A percentile compares a stretch with the other conserved stretches of the same genome.
Evolutionary conservation across 2,113 vertebrate genomes (phyloP).

Genomic region (Cynoglossus semilaevis): DNA sequence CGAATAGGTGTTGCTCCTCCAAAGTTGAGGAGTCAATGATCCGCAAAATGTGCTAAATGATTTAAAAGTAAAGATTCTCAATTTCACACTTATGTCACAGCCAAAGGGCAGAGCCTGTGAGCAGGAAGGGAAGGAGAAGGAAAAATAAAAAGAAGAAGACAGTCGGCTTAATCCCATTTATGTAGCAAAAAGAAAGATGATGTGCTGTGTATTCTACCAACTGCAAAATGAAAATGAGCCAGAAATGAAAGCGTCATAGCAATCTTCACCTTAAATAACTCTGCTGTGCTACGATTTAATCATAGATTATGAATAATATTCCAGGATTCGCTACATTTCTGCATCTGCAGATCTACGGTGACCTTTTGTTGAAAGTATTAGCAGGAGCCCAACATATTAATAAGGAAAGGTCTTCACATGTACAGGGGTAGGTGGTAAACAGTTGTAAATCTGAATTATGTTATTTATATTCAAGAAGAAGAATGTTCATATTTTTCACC

Average conservation of each 20-base stretch:
- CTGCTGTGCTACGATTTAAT: neutral
- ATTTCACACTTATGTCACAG: slow-evolving; percentile 10
- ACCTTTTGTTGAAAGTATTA: slow-evolving; percentile 7
- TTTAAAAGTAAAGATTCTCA: slow-evolving; percentile 56
- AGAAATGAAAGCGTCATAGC: slow-evolving; percentile 1
- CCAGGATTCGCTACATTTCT: slow-evolving; percentile 2
- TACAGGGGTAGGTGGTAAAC: neutral
- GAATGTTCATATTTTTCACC: too few species aligned
- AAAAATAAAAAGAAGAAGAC: neutral
- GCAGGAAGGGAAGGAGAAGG: neutral
- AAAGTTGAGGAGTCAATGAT: slow-evolving; percentile 60
- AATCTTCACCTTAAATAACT: slow-evolving; percentile 33
- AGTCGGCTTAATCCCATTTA: neutral
- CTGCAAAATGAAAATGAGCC: slow-evolving; percentile 14
- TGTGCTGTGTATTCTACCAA: neutral
- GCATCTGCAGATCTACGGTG: neutral
- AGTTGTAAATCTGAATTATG: slow-evolving; percentile 7
- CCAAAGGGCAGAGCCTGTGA: slow-evolving; percentile 41
- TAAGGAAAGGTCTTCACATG: slow-evolving; percentile 8
- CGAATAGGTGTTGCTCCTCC: slow-evolving; percentile 32
- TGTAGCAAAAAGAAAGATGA: neutral
- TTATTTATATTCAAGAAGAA: too few species aligned
- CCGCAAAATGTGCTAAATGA: slow-evolving; percentile 58
- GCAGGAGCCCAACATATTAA: neutral
- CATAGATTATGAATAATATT: slow-evolving; percentile 7